phyloP scores from a whole-genome alignment of 1,140 invertebrate genomes.

The Myzus persicae region DNA sequence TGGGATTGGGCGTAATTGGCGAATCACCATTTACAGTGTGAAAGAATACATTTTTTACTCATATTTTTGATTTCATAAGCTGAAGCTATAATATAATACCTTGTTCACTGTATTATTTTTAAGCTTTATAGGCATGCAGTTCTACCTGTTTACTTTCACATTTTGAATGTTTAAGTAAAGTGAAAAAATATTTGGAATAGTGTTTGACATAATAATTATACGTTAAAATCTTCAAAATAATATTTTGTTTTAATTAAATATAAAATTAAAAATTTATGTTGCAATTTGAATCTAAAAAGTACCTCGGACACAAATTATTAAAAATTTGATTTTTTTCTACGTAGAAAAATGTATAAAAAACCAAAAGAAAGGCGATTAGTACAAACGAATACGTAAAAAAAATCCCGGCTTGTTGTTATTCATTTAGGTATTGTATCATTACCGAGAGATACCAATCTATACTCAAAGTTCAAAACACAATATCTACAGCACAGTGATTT shows the following conservation, averaged over 20 bases:
- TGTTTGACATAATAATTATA: neutral
- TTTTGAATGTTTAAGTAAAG: neutral
- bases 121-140: neutral
- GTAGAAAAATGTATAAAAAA: neutral
- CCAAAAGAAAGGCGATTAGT: neutral
- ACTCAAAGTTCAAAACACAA: neutral
- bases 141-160: neutral
- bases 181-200: neutral
- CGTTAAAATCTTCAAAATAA: neutral
- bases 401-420: neutral
- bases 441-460: neutral
- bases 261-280: neutral
- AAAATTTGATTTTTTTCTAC: neutral
- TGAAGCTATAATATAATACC: neutral
- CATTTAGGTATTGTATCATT: neutral
- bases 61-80: neutral
- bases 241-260: neutral
- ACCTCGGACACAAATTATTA: neutral
- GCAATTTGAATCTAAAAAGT: neutral
- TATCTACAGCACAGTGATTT: neutral
- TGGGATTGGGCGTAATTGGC: neutral
- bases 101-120: neutral
- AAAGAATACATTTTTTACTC: neutral
- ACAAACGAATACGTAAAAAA: neutral
- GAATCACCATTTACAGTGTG: neutral